Evolutionary conservation across 2,113 vertebrate genomes (phyloP).

Genomic region (Ailurus styani): DNA sequence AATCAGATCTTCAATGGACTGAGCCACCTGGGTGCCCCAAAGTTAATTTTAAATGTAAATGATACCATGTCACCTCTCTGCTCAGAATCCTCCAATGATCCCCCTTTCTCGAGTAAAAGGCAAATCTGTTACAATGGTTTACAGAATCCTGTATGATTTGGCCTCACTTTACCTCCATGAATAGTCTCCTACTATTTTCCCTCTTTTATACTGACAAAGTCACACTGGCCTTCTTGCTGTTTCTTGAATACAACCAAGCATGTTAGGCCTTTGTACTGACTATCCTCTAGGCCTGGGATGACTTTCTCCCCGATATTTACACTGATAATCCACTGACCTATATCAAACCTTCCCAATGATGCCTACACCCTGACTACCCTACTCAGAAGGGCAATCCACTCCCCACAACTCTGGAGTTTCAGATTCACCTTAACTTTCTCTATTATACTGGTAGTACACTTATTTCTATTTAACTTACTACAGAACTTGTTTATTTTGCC

Average conservation of each 20-base stretch:
- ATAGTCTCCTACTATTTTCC: background rate
- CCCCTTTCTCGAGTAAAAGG: background rate
- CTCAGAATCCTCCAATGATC: background rate
- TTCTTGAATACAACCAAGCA: background rate
- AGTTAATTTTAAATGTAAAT: background rate
- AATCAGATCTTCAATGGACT: background rate
- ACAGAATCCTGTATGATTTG: background rate
- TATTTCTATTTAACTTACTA: background rate
- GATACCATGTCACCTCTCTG: background rate
- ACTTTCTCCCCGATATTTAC: background rate
- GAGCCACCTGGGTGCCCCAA: background rate
- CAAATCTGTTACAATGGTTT: background rate
- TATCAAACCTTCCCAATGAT: background rate
- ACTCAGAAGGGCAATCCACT: background rate
- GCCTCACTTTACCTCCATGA: background rate
- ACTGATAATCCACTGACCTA: background rate
- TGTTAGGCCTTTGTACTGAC: background rate
- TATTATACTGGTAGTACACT: background rate
- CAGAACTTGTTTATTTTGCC: background rate
- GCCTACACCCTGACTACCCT: background rate
- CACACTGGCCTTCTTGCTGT: background rate
- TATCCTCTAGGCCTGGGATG: background rate
- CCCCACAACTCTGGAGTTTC: background rate
- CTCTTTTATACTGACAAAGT: background rate
- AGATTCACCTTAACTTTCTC: background rate